Conservation (phyloP, 2,797 vertebrate species). For the Bradypodion ventrale region DNA sequence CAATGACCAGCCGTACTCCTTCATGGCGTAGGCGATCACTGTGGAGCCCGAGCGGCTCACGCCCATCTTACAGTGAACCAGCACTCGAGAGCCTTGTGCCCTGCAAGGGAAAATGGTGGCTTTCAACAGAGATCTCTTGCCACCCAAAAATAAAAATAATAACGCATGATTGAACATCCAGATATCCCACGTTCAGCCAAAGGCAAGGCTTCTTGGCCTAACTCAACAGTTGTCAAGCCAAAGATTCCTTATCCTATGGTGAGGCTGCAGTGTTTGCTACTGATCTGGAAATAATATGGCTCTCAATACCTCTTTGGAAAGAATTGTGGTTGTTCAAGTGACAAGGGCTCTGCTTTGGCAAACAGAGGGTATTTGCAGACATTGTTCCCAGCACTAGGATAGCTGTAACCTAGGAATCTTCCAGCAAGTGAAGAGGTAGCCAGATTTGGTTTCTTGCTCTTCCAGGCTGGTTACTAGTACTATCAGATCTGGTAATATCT, state of each 20-base stretch:
- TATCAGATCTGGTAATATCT: neutral
- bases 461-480: neutral
- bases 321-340: neutral
- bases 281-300: neutral
- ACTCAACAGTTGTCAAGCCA: neutral
- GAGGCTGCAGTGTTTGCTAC: neutral
- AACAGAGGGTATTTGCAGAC: neutral
- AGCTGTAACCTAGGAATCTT: neutral
- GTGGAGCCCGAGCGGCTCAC: conserved; percentile 94
- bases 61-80: conserved; percentile 98
- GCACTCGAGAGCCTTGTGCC: conserved; percentile 78
- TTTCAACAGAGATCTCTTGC: neutral
- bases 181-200: neutral
- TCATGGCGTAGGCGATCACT: conserved; percentile 93
- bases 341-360: neutral
- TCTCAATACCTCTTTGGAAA: neutral
- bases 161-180: neutral
- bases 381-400: neutral
- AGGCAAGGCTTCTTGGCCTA: neutral
- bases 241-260: neutral
- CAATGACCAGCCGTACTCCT: conserved; percentile 87
- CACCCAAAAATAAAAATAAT: neutral
- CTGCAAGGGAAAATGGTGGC: conserved; percentile 62
- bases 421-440: neutral
- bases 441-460: neutral